phyloP scores from a whole-genome alignment of 2,888 invertebrate species.

The Epinotia bilunana region DNA sequence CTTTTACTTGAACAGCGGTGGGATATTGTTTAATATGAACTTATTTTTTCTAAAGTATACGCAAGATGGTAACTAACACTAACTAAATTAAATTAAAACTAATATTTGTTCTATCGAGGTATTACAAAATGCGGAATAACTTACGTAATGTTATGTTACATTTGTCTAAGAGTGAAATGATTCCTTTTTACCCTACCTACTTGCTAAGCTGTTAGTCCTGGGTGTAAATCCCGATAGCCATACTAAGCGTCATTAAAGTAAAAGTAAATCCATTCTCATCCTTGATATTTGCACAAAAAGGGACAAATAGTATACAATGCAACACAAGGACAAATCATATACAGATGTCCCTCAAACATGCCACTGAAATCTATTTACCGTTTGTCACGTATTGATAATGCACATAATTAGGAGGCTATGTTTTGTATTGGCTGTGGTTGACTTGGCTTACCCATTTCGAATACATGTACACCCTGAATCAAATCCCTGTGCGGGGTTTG shows the following conservation, averaged over 20 bases:
- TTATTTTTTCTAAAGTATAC: no score
- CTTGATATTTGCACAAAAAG: not conserved
- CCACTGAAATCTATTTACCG: not conserved
- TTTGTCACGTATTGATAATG: slow-evolving; percentile 19
- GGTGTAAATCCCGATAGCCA: no score
- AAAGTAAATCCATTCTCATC: no score
- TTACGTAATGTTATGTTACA: no score
- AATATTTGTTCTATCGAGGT: no score
- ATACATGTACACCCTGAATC: slow-evolving; percentile 7
- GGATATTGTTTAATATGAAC: not conserved
- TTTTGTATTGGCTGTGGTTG: slow-evolving; percentile 4
- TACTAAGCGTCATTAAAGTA: no score
- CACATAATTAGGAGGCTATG: not conserved
- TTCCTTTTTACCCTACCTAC: no score
- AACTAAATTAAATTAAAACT: no score
- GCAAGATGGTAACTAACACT: no score
- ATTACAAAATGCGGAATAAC: no score
- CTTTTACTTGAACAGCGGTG: not conserved
- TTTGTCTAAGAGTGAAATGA: no score
- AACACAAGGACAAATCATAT: not conserved
- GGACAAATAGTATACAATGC: not conserved
- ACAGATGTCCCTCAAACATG: not conserved
- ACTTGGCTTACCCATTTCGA: slow-evolving; percentile 2
- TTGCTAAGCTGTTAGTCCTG: no score
- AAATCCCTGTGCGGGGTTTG: slow-evolving; percentile 1